Base-by-base conservation (phyloP, 2,113 vertebrate species). In the Phalacrocorax brasilianus region DNA sequence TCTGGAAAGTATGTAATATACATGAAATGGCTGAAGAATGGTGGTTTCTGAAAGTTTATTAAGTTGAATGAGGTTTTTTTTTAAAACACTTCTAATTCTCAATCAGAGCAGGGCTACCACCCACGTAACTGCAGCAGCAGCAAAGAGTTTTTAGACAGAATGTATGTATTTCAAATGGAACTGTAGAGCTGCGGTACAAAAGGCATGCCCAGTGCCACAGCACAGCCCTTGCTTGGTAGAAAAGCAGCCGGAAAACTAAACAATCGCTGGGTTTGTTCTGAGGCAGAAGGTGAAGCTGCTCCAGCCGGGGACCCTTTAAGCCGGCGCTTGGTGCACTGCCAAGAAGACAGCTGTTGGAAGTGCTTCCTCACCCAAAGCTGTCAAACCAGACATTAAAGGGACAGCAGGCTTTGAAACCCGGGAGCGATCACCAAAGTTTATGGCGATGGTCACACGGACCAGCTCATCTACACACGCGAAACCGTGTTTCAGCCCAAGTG, bases 341-440 rank as follows among this genome's bases (percentile, higher is more conserved):
- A 99, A 98, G 97, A 97, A 99, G 99, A 99, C 99, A 99, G 99
- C 99, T 99, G 99, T 99, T 99, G 98, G 98, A 98, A 99, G 98
- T 98, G 98, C 98, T 98, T 98, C 98, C 99, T 99, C 98, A 97
- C 97, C 85, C 71, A 98, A 98, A 99, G 99, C 98, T 99, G 98
- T 99, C 99, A 98, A 98, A 97, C 92, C 96, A 98, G 98, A 98
- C 98, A 98, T 98, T 98, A 98, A 98, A 98, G 98, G 98, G 98
- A 98, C 97, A 98, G 96, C 58, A 89, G 85, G 65, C 94, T 93
- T 67, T 77, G 95, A 89, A 95, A 94, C 65, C 75, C 83, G 72
- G 93, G 44, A 92, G 92, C 93, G 97, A 98, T 97, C 98, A 98
- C 97, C 88, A 53, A 53, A 93, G 73, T 93, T 94, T 95, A 85